Evolutionary conservation across 1,140 invertebrate species (phyloP).

Genomic region (Platyscapa corneri): DNA sequence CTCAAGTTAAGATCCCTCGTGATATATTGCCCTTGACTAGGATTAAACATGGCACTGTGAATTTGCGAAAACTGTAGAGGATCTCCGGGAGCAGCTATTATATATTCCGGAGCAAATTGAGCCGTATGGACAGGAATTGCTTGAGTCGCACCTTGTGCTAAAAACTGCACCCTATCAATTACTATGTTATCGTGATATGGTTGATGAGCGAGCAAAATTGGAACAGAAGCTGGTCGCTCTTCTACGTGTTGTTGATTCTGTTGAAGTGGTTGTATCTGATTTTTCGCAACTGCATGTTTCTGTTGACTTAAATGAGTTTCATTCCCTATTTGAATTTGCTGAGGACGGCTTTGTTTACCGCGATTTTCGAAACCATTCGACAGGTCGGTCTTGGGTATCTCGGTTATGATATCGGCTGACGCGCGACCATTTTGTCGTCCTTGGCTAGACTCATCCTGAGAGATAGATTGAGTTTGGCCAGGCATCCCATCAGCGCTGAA

Average conservation of each 20-base stretch:
- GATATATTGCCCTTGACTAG: constrained; percentile 58
- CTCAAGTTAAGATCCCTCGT: constrained; percentile 66
- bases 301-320: constrained; percentile 52
- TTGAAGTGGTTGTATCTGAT: constrained; percentile 14
- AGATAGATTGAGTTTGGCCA: constrained; percentile 41
- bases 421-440: constrained; percentile 32
- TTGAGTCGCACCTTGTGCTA: constrained; percentile 66
- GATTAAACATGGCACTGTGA: constrained; percentile 52
- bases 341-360: background rate
- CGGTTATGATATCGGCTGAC: constrained; percentile 48
- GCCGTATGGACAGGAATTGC: constrained; percentile 68
- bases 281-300: background rate
- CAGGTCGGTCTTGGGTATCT: constrained; percentile 62
- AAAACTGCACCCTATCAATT: constrained; percentile 63
- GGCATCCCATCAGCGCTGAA: constrained; percentile 58
- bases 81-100: constrained; percentile 53
- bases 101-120: constrained; percentile 60
- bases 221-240: constrained; percentile 51
- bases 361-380: constrained; percentile 71
- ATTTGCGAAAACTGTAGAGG: constrained; percentile 69
- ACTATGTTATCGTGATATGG: constrained; percentile 66
- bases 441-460: constrained; percentile 40
- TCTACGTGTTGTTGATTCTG: constrained; percentile 11
- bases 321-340: background rate
- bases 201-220: constrained; percentile 56